Evolutionary conservation across 2,797 vertebrate genomes (phyloP), one percentile per base, ranked within the genome.

Genomic region (Cryptoblepharus egeriae): DNA sequence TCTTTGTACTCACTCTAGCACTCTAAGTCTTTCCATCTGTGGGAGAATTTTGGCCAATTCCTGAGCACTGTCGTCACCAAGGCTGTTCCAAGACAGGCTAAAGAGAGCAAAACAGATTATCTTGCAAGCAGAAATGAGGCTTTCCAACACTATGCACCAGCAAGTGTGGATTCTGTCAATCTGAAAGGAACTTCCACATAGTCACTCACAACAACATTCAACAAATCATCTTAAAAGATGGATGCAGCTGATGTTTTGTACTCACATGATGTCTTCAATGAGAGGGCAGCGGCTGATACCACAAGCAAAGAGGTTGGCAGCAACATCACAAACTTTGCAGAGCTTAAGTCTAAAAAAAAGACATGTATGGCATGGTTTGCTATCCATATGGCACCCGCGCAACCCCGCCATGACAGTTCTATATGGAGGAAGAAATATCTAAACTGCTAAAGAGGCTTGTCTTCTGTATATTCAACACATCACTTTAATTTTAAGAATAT

Each of bases 21-120:
- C 92, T 89, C 92, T 96, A 88, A 98, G 91, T 65, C 82, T 95
- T n/a, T 68, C 89, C 95, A 98, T 97, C 39, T 57, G 64, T 0
- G 96, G 96, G 49, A 98, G 91, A 84, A 96, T 87, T 67, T 30
- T 84, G 78, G 96, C 95, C 87, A 99, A 5, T 55, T 95, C 95
- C 5, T 1, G 61, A 2, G 95, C 97, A 61, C 96, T 95, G 45
- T 96, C 82, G 0, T 98, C 97, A 7, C 93, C 96, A 22, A 97
- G 97, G 11, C 69, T 26, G 10, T 99, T 99, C 98, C 98, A 98
- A 1, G 97, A 97, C 79, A 99, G 85, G 85, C 97, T 99, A 80
- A 12, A 64, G 69, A 28, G 90, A 81, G 85, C 32, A 82, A 32
- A 82, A 79, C 3, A 5, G 3, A 74, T 76, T 79, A 39, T 68